Conservation (phyloP, 2,113 vertebrate genomes). For the Barbus barbus region DNA sequence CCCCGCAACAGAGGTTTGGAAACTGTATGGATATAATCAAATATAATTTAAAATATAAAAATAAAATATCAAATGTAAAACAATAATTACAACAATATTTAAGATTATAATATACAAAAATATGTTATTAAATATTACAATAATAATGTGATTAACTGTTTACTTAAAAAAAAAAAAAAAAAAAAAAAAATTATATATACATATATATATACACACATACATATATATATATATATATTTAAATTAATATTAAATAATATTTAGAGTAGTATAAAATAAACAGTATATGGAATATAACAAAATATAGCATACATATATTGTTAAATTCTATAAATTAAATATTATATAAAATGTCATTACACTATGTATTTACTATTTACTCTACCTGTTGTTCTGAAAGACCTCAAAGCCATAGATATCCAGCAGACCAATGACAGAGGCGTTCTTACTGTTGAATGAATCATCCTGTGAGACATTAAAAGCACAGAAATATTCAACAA, state of each 20-base stretch:
- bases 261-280: neutral
- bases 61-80: neutral
- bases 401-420: conserved; percentile 98
- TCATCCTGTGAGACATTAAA: conserved; percentile 75
- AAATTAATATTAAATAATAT: neutral
- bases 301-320: neutral
- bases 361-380: neutral
- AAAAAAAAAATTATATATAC: no score
- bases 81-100: conserved; percentile 9
- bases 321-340: no score
- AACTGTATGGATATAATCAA: neutral
- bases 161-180: neutral
- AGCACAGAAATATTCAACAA: conserved; percentile 14
- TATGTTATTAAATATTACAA: neutral
- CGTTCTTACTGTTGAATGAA: conserved; percentile 76
- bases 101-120: neutral
- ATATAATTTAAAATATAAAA: no score
- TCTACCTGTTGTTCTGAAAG: conserved; percentile 95
- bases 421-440: conserved; percentile 89
- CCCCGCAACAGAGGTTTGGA: neutral
- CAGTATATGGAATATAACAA: neutral
- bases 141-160: neutral
- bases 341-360: neutral
- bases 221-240: no score
- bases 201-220: no score